phyloP scores from a whole-genome alignment of 2,888 invertebrate species.

The Mythimna lalbum region DNA sequence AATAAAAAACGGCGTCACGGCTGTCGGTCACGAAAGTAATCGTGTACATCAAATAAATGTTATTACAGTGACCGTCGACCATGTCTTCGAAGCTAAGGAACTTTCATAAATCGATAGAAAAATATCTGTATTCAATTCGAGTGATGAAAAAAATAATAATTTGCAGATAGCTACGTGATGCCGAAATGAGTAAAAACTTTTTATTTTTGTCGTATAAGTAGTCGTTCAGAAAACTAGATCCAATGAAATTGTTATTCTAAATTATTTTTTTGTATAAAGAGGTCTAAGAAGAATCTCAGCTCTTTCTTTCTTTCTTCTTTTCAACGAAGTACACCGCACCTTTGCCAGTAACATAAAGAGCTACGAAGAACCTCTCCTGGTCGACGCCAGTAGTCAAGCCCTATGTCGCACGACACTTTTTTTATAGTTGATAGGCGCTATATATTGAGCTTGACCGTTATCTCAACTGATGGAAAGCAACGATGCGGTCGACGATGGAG shows the following conservation, averaged over 20 bases:
- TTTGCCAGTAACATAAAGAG: too few relatives aligned
- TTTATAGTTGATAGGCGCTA: too few relatives aligned
- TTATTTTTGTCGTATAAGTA: neutral
- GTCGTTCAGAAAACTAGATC: constrained; percentile 2
- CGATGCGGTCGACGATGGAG: too few relatives aligned
- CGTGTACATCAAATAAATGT: constrained; percentile 24
- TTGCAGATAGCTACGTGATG: constrained; percentile 21
- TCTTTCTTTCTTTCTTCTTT: too few relatives aligned
- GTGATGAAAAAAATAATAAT: constrained; percentile 16
- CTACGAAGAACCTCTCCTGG: too few relatives aligned
- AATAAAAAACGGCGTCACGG: constrained; percentile 37
- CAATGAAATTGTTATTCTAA: too few relatives aligned
- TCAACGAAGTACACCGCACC: too few relatives aligned
- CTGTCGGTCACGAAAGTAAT: constrained; percentile 39
- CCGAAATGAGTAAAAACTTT: constrained; percentile 9
- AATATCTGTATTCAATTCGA: constrained; percentile 16
- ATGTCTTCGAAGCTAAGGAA: constrained; percentile 29
- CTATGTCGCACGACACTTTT: too few relatives aligned
- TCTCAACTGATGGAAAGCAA: too few relatives aligned
- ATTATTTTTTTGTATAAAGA: neutral
- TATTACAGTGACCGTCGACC: constrained; percentile 23
- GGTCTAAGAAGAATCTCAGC: neutral
- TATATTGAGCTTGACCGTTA: too few relatives aligned
- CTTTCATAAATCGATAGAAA: constrained; percentile 45
- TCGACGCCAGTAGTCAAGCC: too few relatives aligned